Conservation (phyloP, 2,113 vertebrate species). For the Willisornis vidua region DNA sequence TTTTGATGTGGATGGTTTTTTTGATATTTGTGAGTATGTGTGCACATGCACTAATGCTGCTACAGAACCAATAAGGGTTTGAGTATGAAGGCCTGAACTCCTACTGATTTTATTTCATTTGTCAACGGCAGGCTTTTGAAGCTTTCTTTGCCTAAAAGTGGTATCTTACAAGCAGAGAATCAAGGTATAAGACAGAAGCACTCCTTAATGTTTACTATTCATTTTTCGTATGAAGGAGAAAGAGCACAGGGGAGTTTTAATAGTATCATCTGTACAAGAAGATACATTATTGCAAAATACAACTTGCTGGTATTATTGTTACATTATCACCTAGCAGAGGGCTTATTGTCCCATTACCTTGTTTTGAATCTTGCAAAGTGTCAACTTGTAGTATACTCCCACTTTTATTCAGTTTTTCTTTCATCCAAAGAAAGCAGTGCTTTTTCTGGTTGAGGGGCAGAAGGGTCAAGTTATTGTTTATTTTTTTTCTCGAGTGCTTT, state of each 20-base stretch:
- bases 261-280: background rate
- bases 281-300: background rate
- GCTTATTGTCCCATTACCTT: constrained; percentile 19
- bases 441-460: background rate
- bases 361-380: background rate
- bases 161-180: background rate
- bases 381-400: background rate
- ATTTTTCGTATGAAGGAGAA: constrained; percentile 21
- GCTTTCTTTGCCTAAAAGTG: background rate
- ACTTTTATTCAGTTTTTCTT: background rate
- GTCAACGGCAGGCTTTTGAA: background rate
- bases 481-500: background rate
- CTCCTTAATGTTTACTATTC: background rate
- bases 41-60: background rate
- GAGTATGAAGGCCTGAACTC: background rate
- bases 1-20: too few species aligned
- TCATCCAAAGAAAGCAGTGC: background rate
- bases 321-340: constrained; percentile 1
- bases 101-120: background rate
- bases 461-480: background rate
- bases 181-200: background rate
- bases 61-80: background rate
- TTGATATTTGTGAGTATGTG: background rate
- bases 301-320: constrained; percentile 4
- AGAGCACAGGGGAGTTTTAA: background rate